Evolutionary conservation across 2,113 vertebrate species (phyloP).

Genomic region (Ivindomyrus marchei): DNA sequence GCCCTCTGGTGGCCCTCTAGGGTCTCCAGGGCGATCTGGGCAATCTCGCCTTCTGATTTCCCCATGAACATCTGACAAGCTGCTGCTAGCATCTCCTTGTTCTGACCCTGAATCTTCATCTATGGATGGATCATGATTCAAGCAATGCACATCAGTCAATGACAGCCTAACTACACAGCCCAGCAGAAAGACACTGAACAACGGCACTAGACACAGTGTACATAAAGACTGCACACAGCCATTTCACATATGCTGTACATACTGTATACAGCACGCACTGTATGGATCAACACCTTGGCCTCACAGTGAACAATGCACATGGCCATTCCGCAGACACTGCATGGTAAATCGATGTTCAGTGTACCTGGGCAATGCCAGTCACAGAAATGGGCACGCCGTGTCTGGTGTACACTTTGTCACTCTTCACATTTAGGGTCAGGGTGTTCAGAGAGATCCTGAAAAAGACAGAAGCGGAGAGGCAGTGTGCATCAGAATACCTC

Average conservation of each 20-base stretch:
- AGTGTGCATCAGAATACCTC: not conserved
- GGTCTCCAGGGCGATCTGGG: constrained; percentile 84
- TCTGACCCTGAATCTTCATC: constrained; percentile 95
- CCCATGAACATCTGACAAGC: constrained; percentile 96
- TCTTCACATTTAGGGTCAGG: constrained; percentile 86
- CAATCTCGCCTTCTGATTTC: constrained; percentile 77
- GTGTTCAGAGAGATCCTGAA: constrained; percentile 85
- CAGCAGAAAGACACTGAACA: not conserved
- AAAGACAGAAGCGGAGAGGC: not conserved
- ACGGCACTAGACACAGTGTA: not conserved
- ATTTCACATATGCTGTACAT: not conserved
- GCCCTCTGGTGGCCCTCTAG: constrained; percentile 88
- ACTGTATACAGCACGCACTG: not conserved
- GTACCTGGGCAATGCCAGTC: constrained; percentile 86
- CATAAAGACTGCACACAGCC: not conserved
- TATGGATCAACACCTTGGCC: not conserved
- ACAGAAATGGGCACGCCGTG: constrained; percentile 87
- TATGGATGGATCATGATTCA: constrained; percentile 33
- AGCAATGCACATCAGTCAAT: not conserved
- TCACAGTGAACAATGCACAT: not conserved
- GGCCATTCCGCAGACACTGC: not conserved
- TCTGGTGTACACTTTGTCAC: constrained; percentile 86
- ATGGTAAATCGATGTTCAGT: not conserved
- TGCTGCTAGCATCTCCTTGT: constrained; percentile 88
- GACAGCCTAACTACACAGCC: not conserved